Conservation (phyloP, 2,113 vertebrate genomes). For the Plecturocebus donacophilus region DNA sequence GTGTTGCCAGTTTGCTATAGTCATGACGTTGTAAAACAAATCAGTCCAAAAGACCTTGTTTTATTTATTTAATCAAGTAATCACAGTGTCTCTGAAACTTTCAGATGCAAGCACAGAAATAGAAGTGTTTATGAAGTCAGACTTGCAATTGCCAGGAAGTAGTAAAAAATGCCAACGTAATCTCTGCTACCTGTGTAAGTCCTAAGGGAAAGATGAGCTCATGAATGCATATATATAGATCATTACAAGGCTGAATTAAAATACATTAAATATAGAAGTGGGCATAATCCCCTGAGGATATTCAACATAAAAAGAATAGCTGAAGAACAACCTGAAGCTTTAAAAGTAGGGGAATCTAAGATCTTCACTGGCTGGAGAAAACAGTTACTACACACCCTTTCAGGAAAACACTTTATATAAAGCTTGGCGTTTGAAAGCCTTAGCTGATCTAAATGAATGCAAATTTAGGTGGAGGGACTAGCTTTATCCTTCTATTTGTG, state of each 20-base stretch:
- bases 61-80: constrained; percentile 62
- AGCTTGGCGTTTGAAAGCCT: neutral
- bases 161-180: constrained; percentile 42
- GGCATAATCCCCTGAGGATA: constrained; percentile 31
- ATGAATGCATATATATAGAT: constrained; percentile 44
- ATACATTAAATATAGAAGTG: constrained; percentile 61
- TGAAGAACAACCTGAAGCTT: constrained; percentile 39
- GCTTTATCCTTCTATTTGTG: constrained; percentile 14
- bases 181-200: constrained; percentile 56
- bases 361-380: neutral
- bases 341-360: constrained; percentile 13
- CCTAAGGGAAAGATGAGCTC: constrained; percentile 75
- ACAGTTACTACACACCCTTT: neutral
- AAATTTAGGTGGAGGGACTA: constrained; percentile 31
- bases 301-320: constrained; percentile 29
- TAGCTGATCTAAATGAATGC: constrained; percentile 4
- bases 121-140: constrained; percentile 71
- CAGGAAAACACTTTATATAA: constrained; percentile 1
- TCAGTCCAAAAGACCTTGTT: neutral
- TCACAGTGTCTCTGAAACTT: neutral
- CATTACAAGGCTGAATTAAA: constrained; percentile 65
- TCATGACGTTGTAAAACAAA: neutral
- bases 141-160: constrained; percentile 55
- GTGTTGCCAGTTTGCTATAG: neutral
- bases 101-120: constrained; percentile 39